Evolutionary conservation across 2,113 vertebrate species (phyloP).

Genomic region (Syngnathus scovelli): DNA sequence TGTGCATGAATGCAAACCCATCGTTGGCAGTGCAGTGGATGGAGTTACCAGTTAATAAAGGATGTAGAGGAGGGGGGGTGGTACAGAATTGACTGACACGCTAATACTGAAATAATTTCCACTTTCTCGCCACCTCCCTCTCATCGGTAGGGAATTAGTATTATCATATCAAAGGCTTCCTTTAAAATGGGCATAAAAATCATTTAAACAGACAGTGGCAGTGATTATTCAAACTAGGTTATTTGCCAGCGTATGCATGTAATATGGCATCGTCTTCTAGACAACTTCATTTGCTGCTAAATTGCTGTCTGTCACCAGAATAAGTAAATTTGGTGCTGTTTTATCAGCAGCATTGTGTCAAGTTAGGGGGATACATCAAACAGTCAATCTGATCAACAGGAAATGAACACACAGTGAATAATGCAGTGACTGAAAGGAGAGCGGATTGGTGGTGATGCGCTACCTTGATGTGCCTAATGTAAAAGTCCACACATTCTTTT

Average conservation of each 20-base stretch:
- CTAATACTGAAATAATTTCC: constrained; percentile 94
- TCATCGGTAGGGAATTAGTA: constrained; percentile 86
- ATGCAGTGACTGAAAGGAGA: constrained; percentile 67
- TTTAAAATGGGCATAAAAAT: constrained; percentile 87
- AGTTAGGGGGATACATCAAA: constrained; percentile 75
- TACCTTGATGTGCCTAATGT: constrained; percentile 63
- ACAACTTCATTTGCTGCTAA: constrained; percentile 94
- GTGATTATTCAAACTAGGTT: constrained; percentile 95
- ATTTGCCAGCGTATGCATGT: constrained; percentile 80
- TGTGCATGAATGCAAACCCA: constrained; percentile 32
- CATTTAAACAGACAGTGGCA: constrained; percentile 94
- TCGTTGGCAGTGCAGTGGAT: constrained; percentile 77
- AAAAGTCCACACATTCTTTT: constrained; percentile 53
- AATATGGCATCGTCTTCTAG: constrained; percentile 75
- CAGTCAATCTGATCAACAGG: constrained; percentile 86
- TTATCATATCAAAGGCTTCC: constrained; percentile 93
- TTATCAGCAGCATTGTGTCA: constrained; percentile 85
- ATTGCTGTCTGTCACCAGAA: constrained; percentile 91
- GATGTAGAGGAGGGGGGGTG: constrained; percentile 53
- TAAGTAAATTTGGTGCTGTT: constrained; percentile 88
- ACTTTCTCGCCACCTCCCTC: constrained; percentile 77
- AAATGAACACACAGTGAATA: constrained; percentile 74
- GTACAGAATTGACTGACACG: constrained; percentile 88
- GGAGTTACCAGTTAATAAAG: constrained; percentile 89
- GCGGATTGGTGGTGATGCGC: constrained; percentile 55